A percentile compares a stretch with the other conserved stretches of the same genome.
These are phyloP conservation scores for Semnopithecus entellus DNA, from an alignment of 2,113 vertebrate genomes.

Conservation along the genomic window DNA sequence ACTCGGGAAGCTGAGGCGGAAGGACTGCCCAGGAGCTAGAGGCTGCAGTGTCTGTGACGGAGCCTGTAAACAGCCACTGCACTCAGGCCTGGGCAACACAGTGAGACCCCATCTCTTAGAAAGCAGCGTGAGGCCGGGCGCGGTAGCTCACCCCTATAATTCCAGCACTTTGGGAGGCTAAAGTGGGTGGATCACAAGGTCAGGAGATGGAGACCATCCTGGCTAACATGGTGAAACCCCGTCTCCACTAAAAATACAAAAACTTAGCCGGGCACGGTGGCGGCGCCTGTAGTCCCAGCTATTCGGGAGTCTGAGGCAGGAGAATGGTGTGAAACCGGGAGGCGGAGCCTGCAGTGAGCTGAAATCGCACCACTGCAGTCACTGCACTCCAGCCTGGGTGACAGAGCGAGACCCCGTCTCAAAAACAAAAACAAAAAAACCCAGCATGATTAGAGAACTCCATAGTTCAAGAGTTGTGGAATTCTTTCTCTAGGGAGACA, in stretches of 20 bases:
- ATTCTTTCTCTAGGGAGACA: neutral
- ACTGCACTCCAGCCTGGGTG: neutral
- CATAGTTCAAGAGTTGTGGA: neutral
- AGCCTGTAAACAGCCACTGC: neutral
- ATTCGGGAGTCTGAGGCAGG: too few species aligned
- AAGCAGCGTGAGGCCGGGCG: neutral
- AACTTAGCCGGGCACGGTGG: too few species aligned
- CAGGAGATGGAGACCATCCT: too few species aligned
- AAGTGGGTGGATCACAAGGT: too few species aligned
- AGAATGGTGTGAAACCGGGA: too few species aligned
- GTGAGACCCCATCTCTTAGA: neutral
- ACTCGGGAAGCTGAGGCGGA: neutral
- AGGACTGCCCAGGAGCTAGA: neutral
- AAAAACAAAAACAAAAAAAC: neutral
- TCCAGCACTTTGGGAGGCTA: too few species aligned
- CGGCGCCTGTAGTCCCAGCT: too few species aligned
- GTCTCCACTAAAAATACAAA: too few species aligned
- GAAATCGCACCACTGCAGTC: neutral
- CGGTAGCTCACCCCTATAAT: too few species aligned
- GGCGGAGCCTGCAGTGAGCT: too few species aligned
- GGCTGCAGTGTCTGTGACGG: neutral
- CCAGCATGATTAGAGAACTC: neutral
- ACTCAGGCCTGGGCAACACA: neutral
- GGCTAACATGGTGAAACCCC: too few species aligned
- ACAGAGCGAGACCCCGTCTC: neutral